A percentile compares a stretch with the other conserved stretches of the same genome.
These are phyloP conservation scores for Todus mexicanus DNA, from an alignment of 2,797 vertebrate species.

Conservation along the genomic window DNA sequence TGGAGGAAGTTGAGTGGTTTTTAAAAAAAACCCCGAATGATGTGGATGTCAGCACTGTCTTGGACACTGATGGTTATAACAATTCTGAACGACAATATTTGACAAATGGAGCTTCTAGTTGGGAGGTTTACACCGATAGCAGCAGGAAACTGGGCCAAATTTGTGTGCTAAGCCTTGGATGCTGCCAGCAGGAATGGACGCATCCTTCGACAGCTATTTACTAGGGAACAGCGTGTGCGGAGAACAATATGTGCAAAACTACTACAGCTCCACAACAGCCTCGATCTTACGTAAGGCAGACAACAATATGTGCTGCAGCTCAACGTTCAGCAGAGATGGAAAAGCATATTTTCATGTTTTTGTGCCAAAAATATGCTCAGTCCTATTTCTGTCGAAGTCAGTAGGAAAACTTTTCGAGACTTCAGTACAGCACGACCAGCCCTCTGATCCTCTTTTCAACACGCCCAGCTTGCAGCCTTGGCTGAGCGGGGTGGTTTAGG, in stretches of 20 bases:
- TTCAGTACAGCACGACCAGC: not conserved
- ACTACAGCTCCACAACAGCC: not conserved
- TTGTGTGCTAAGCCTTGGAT: not conserved
- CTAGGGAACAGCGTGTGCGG: conserved; percentile 24
- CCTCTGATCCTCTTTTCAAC: not conserved
- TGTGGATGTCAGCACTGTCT: not conserved
- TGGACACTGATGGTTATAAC: not conserved
- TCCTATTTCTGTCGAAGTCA: not conserved
- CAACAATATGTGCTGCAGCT: not conserved
- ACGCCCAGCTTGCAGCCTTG: not conserved
- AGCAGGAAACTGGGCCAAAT: not conserved
- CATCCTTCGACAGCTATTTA: not conserved
- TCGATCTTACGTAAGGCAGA: not conserved
- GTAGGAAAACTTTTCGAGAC: not conserved
- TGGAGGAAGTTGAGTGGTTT: not conserved
- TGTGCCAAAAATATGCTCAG: not conserved
- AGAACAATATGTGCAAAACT: conserved; percentile 20
- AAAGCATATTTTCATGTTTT: not conserved
- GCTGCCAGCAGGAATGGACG: not conserved
- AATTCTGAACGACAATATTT: not conserved
- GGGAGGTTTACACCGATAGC: not conserved
- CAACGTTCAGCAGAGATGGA: not conserved
- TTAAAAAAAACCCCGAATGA: not conserved
- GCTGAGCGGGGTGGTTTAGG: not conserved
- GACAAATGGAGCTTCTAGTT: not conserved